Evolutionary conservation across 2,888 invertebrate genomes (phyloP).

Genomic region (Stomorhina lunata): DNA sequence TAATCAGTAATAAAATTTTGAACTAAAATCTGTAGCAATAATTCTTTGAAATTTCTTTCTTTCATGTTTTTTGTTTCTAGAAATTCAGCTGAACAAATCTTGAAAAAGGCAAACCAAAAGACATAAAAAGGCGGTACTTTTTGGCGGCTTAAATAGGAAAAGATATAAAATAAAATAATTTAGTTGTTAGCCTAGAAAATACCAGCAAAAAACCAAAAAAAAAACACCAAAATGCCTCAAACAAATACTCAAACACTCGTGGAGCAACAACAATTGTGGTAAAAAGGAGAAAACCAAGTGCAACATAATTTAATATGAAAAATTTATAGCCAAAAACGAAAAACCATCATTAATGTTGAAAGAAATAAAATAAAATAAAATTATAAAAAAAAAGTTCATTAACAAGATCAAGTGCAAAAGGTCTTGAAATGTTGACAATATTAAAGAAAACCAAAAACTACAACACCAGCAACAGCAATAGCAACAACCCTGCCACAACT

Average conservation of each 20-base stretch:
- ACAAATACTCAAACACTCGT: conserved; percentile 13
- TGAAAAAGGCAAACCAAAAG: conserved; percentile 22
- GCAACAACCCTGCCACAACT: conserved; percentile 15
- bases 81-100: conserved; percentile 52
- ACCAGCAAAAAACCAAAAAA: not conserved
- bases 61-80: no score
- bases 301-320: conserved; percentile 18
- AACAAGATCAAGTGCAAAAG: conserved; percentile 68
- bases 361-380: no score
- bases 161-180: conserved; percentile 41
- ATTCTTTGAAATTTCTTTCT: conserved; percentile 41
- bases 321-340: not conserved
- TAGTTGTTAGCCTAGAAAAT: conserved; percentile 48
- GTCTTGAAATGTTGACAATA: conserved; percentile 59
- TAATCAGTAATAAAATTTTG: not conserved
- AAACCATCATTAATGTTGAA: conserved; percentile 37
- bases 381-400: conserved; percentile 65
- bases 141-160: conserved; percentile 33
- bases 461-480: not conserved
- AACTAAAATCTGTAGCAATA: not conserved
- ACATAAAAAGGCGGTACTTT: conserved; percentile 43
- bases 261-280: conserved; percentile 18
- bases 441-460: conserved; percentile 3
- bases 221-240: conserved; percentile 19
- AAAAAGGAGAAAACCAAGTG: conserved; percentile 35